Conservation (phyloP, 2,888 invertebrate genomes). For the Euproctis similis region DNA sequence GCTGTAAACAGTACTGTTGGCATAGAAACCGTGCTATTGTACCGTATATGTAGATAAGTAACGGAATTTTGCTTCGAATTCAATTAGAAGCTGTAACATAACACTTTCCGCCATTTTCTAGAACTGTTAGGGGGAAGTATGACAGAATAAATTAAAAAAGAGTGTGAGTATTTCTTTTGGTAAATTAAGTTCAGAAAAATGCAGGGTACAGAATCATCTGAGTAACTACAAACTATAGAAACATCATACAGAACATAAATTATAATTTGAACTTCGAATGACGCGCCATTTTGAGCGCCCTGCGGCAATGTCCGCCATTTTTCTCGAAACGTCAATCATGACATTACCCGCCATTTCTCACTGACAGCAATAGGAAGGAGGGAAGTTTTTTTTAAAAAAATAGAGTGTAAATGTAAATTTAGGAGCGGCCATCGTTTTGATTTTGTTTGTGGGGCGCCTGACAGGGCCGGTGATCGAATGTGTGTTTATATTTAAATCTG, state of each 20-base stretch:
- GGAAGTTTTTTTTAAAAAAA: constrained; percentile 36
- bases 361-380: constrained; percentile 44
- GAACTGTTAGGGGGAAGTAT: too few relatives aligned
- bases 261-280: constrained; percentile 25
- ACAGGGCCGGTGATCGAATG: constrained; percentile 3
- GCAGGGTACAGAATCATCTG: too few relatives aligned
- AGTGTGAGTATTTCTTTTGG: too few relatives aligned
- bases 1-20: too few relatives aligned
- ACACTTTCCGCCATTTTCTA: too few relatives aligned
- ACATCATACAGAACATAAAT: neutral
- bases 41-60: too few relatives aligned
- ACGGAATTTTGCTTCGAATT: too few relatives aligned
- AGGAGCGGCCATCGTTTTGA: constrained; percentile 11
- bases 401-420: constrained; percentile 23
- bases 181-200: too few relatives aligned
- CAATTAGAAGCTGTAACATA: too few relatives aligned
- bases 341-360: constrained; percentile 50
- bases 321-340: constrained; percentile 57
- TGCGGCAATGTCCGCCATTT: constrained; percentile 23
- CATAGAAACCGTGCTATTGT: too few relatives aligned
- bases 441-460: constrained; percentile 13
- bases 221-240: neutral
- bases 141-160: too few relatives aligned
- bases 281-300: constrained; percentile 43
- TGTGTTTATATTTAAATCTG: neutral